Evolutionary conservation across 2,797 vertebrate genomes (phyloP).

Genomic region (Anguilla megastoma): DNA sequence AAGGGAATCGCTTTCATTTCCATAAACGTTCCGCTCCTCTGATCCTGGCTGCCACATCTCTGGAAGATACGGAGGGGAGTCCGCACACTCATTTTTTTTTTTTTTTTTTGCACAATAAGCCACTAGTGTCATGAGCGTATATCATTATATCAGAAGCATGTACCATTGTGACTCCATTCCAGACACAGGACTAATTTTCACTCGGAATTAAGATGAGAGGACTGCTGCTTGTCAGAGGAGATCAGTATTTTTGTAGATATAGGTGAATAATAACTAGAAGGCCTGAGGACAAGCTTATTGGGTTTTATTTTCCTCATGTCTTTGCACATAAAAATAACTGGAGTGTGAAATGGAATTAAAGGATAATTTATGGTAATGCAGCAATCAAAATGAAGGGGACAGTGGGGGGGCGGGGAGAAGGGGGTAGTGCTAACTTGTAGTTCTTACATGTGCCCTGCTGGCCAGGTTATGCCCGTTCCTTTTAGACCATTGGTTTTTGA

Average conservation of each 20-base stretch:
- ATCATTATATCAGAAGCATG: background rate
- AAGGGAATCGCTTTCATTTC: conserved; percentile 10
- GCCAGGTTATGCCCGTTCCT: background rate
- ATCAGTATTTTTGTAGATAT: conserved; percentile 5
- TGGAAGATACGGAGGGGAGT: background rate
- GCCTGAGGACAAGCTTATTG: conserved; percentile 8
- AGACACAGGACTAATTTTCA: background rate
- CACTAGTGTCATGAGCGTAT: background rate
- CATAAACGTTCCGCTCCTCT: background rate
- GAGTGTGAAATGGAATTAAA: conserved; percentile 22
- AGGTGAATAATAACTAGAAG: conserved; percentile 14
- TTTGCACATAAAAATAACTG: conserved; percentile 19
- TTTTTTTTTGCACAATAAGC: background rate
- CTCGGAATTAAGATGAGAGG: background rate
- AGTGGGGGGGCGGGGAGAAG: background rate
- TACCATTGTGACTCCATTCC: background rate
- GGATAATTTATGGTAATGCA: conserved; percentile 16
- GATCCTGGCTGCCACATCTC: background rate
- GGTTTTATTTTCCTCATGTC: background rate
- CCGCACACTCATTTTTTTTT: background rate
- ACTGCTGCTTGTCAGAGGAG: background rate
- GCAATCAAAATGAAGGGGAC: conserved; percentile 9
- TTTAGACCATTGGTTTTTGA: background rate
- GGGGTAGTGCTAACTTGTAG: background rate
- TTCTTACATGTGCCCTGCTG: background rate